Evolutionary conservation across 2,113 vertebrate genomes (phyloP).

Genomic region (Strix aluco): DNA sequence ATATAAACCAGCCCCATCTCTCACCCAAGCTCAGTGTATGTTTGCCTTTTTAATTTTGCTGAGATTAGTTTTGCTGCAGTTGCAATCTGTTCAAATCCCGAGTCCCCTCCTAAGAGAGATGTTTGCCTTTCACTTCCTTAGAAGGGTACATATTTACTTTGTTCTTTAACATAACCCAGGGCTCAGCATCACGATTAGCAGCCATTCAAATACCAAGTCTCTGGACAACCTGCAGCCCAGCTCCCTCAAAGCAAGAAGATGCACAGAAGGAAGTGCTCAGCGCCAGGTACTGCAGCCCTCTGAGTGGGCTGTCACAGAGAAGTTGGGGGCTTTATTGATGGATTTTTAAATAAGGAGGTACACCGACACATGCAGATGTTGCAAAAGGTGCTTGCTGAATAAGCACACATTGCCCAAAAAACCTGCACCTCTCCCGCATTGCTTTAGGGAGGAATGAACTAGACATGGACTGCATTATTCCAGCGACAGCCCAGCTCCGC

Average conservation of each 20-base stretch:
- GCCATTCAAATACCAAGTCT: neutral
- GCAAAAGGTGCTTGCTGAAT: neutral
- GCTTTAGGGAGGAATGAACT: neutral
- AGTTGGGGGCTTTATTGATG: neutral
- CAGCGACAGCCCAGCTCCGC: neutral
- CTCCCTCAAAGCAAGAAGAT: neutral
- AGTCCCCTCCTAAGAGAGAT: neutral
- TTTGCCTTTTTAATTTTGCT: neutral
- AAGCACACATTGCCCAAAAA: neutral
- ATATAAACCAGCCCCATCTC: neutral
- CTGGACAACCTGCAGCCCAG: neutral
- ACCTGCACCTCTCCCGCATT: neutral
- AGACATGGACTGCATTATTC: neutral
- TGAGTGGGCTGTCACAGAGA: neutral
- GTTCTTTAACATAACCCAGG: neutral
- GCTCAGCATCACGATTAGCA: neutral
- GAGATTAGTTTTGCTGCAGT: neutral
- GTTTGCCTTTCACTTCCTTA: slow-evolving; percentile 3
- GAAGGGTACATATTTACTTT: neutral
- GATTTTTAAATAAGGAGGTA: neutral
- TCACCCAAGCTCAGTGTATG: neutral
- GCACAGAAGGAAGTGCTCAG: neutral
- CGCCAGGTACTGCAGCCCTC: neutral
- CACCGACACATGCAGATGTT: neutral
- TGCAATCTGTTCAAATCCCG: neutral